Evolutionary conservation across 1,140 invertebrate species (phyloP).

Genomic region (Zaprionus ghesquierei): DNA sequence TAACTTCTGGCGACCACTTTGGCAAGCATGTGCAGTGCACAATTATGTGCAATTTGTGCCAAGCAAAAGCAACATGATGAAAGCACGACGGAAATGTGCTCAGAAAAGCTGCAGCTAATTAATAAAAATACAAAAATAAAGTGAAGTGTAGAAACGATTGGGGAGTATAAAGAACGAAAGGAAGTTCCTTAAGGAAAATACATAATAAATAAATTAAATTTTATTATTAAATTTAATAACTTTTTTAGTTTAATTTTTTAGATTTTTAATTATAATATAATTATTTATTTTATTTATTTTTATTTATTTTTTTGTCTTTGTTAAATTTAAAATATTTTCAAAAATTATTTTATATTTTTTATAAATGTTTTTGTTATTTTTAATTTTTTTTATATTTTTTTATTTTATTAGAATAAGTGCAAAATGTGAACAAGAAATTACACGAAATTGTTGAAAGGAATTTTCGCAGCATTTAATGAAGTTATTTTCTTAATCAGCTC

Average conservation of each 20-base stretch:
- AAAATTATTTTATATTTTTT: too few relatives aligned
- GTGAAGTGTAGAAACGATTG: not conserved
- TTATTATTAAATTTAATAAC: too few relatives aligned
- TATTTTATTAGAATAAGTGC: too few relatives aligned
- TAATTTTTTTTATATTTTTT: too few relatives aligned
- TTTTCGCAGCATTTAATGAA: conserved; percentile 58
- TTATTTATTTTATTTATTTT: too few relatives aligned
- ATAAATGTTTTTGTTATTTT: too few relatives aligned
- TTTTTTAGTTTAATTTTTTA: too few relatives aligned
- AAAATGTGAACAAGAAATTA: not conserved
- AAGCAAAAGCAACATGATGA: conserved; percentile 35
- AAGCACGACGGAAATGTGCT: conserved; percentile 6
- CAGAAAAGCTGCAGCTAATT: not conserved
- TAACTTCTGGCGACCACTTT: conserved; percentile 35
- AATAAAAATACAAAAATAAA: not conserved
- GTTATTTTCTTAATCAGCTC: conserved; percentile 65
- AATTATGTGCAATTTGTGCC: conserved; percentile 77
- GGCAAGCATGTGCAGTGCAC: conserved; percentile 52
- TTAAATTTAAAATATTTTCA: too few relatives aligned
- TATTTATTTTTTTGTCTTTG: too few relatives aligned
- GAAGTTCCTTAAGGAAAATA: too few relatives aligned
- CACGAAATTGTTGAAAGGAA: not conserved
- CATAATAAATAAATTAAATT: not conserved
- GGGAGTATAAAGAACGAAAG: too few relatives aligned
- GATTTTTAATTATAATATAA: too few relatives aligned